These are phyloP conservation scores for Cheilosia variabilis DNA, from an alignment of 2,888 invertebrate species.

Conservation along the genomic window DNA sequence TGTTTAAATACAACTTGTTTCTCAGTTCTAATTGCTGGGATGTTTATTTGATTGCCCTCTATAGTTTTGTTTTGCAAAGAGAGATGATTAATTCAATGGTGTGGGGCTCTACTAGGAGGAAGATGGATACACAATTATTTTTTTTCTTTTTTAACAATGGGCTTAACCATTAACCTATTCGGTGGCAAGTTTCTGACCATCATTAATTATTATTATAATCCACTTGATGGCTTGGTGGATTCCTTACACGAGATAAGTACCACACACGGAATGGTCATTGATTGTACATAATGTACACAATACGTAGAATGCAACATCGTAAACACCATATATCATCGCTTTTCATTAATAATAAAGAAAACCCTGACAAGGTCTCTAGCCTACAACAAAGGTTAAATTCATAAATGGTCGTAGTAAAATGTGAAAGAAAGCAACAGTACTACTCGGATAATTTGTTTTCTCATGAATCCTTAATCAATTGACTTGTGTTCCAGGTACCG, in stretches of 20 bases:
- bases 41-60: constrained; percentile 25
- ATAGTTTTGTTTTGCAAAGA: constrained; percentile 38
- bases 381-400: background rate
- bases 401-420: background rate
- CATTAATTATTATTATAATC: constrained; percentile 50
- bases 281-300: background rate
- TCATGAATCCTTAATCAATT: too few relatives aligned
- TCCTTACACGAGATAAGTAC: constrained; percentile 13
- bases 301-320: background rate
- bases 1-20: constrained; percentile 50
- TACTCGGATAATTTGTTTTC: too few relatives aligned
- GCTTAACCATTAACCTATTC: constrained; percentile 28
- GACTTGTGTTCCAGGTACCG: background rate
- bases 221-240: constrained; percentile 28
- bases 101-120: background rate
- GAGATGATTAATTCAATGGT: constrained; percentile 43
- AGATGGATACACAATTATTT: constrained; percentile 5
- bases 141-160: constrained; percentile 12
- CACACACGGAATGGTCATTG: background rate
- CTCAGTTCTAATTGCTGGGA: constrained; percentile 11
- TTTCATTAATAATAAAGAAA: constrained; percentile 23
- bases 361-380: background rate
- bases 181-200: constrained; percentile 46
- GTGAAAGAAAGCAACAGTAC: too few relatives aligned
- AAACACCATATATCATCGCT: constrained; percentile 34